Conservation (phyloP, 2,113 vertebrate genomes). For the Laterallus jamaicensis region DNA sequence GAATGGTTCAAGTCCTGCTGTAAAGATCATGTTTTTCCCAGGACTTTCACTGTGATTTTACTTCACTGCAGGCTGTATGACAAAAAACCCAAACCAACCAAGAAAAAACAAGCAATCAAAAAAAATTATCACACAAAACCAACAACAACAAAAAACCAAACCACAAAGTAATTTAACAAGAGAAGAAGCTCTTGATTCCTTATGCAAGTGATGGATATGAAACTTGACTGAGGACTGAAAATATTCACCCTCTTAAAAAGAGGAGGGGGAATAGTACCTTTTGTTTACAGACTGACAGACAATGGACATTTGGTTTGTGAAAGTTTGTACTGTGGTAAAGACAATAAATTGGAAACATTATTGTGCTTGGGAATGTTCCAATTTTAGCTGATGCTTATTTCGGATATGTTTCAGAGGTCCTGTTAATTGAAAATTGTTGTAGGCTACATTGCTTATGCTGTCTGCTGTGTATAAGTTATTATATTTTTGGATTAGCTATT, state of each 20-base stretch:
- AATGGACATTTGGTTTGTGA: constrained; percentile 81
- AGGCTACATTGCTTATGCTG: constrained; percentile 59
- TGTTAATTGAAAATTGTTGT: constrained; percentile 45
- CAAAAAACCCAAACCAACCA: not conserved
- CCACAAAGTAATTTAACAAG: constrained; percentile 39
- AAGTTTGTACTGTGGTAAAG: constrained; percentile 90
- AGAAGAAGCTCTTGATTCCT: constrained; percentile 74
- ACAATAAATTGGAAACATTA: constrained; percentile 84
- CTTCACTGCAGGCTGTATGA: constrained; percentile 78
- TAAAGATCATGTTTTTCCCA: constrained; percentile 85
- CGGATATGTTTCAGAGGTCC: constrained; percentile 12
- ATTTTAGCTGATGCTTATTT: constrained; percentile 61
- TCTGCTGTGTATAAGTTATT: constrained; percentile 59
- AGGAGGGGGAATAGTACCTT: constrained; percentile 50
- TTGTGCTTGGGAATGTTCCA: constrained; percentile 73
- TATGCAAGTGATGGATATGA: constrained; percentile 68
- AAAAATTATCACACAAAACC: too few species aligned
- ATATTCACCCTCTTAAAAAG: constrained; percentile 66
- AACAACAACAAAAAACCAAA: too few species aligned
- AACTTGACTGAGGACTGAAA: constrained; percentile 73
- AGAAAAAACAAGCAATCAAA: not conserved
- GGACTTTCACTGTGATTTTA: constrained; percentile 94
- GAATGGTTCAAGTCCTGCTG: constrained; percentile 79
- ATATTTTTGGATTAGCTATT: constrained; percentile 64
- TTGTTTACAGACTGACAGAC: constrained; percentile 80